A percentile compares a stretch with the other conserved stretches of the same genome.
Evolutionary conservation across 1,140 invertebrate genomes (phyloP).

Genomic region (Macrotrachela quadricornifera): DNA sequence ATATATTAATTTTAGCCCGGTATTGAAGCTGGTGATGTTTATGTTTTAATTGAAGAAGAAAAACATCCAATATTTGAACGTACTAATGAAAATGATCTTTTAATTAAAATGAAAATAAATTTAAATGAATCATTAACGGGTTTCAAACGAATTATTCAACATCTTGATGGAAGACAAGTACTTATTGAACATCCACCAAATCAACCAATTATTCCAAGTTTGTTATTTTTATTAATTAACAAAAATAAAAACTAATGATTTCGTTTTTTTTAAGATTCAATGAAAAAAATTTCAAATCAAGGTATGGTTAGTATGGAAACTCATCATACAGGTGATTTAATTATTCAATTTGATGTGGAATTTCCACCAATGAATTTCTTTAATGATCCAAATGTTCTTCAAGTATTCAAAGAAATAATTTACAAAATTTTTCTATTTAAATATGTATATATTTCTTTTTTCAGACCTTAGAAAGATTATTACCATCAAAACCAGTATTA

Average conservation of each 20-base stretch:
- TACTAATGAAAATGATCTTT: slow-evolving; percentile 58
- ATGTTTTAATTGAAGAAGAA: slow-evolving; percentile 90
- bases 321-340: slow-evolving; percentile 80
- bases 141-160: slow-evolving; percentile 73
- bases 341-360: slow-evolving; percentile 72
- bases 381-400: too few species aligned
- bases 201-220: slow-evolving; percentile 53
- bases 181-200: slow-evolving; percentile 64
- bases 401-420: too few species aligned
- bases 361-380: slow-evolving; percentile 43
- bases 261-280: slow-evolving; percentile 34
- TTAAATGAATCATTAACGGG: slow-evolving; percentile 85
- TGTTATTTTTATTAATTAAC: not conserved
- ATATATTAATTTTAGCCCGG: too few species aligned
- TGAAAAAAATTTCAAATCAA: slow-evolving; percentile 72
- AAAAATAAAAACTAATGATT: too few species aligned
- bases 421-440: too few species aligned
- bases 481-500: too few species aligned
- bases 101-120: slow-evolving; percentile 51
- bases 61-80: slow-evolving; percentile 58
- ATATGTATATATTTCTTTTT: too few species aligned
- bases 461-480: too few species aligned
- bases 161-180: slow-evolving; percentile 72
- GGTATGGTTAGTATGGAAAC: slow-evolving; percentile 93
- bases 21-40: slow-evolving; percentile 66